Conservation (phyloP, 1,140 invertebrate genomes). For the Phocides pigmalion region DNA sequence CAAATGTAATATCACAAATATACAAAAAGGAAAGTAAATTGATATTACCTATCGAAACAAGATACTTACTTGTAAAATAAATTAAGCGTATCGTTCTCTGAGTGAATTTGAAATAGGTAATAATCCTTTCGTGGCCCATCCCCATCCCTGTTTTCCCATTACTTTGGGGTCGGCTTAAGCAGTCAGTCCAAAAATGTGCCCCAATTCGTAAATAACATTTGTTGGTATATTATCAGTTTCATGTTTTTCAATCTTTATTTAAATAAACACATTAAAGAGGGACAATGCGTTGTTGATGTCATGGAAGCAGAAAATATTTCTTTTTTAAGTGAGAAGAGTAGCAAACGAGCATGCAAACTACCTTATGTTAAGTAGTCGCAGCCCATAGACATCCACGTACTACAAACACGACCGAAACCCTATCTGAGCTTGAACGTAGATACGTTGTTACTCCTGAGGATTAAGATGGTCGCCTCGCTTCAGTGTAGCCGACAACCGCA, state of each 20-base stretch:
- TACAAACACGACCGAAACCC: too few species aligned
- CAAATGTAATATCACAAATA: not conserved
- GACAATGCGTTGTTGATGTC: too few species aligned
- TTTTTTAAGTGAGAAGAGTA: too few species aligned
- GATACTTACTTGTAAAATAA: not conserved
- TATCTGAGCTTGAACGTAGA: too few species aligned
- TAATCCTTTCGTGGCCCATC: not conserved
- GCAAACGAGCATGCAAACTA: too few species aligned
- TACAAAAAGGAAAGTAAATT: not conserved
- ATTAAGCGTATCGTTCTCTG: slow-evolving; percentile 1
- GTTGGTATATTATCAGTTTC: not conserved
- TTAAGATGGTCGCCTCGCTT: too few species aligned
- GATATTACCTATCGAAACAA: not conserved
- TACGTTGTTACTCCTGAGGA: too few species aligned
- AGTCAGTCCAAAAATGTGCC: slow-evolving; percentile 1
- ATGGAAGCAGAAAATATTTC: too few species aligned
- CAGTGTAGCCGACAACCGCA: too few species aligned
- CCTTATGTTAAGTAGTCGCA: too few species aligned
- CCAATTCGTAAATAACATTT: not conserved
- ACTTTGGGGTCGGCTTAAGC: slow-evolving; percentile 7
- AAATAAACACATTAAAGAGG: too few species aligned
- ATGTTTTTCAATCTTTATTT: not conserved
- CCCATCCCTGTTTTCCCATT: not conserved
- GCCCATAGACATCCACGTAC: too few species aligned
- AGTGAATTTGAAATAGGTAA: slow-evolving; percentile 7